Conservation (phyloP, 2,113 vertebrate species). For the Pomatostomus ruficeps region DNA sequence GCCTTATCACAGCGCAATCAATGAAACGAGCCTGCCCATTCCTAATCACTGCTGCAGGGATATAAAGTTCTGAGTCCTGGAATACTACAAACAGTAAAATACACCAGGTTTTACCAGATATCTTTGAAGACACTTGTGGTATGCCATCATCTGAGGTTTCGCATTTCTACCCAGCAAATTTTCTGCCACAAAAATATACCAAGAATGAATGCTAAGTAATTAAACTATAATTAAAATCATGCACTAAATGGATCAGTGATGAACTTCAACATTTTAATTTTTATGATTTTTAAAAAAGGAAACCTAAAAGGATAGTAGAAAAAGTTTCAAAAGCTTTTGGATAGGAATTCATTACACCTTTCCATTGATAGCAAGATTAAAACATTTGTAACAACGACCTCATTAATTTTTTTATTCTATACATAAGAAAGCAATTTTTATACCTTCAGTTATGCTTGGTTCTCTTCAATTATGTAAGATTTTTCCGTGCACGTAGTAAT, state of each 20-base stretch:
- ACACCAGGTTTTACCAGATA: not conserved
- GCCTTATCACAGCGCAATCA: not conserved
- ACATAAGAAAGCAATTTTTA: not conserved
- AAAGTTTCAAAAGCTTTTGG: not conserved
- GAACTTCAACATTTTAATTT: not conserved
- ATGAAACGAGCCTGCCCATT: constrained; percentile 8
- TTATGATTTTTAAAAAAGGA: not conserved
- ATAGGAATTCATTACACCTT: not conserved
- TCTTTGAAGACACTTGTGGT: not conserved
- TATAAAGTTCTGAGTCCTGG: not conserved
- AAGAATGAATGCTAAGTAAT: not conserved
- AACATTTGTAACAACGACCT: not conserved
- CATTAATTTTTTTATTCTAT: not conserved
- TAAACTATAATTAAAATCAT: not conserved
- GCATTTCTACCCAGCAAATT: not conserved
- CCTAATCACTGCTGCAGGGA: not conserved
- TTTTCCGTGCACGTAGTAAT: not conserved
- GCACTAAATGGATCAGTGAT: not conserved
- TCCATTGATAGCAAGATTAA: not conserved
- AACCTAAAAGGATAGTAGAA: not conserved
- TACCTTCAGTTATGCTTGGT: not conserved
- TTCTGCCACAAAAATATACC: not conserved
- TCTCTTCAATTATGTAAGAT: not conserved
- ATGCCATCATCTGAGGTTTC: not conserved
- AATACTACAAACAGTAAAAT: not conserved